Evolutionary conservation across 1,140 invertebrate species (phyloP).

Genomic region (Polypedilum pembai): DNA sequence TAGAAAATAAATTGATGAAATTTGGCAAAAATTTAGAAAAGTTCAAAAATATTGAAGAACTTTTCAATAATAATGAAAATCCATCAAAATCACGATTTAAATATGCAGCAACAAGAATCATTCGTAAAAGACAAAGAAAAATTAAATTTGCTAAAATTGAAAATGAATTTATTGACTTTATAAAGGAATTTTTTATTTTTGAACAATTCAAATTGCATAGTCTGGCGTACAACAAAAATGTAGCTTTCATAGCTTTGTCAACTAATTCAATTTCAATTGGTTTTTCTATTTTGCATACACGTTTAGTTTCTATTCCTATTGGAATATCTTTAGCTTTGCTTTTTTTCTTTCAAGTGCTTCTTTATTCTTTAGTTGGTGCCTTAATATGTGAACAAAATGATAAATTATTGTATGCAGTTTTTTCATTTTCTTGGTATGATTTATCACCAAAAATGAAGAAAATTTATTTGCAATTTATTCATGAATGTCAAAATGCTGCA

Average conservation of each 20-base stretch:
- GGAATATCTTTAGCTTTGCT: neutral
- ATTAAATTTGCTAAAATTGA: neutral
- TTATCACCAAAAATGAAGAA: neutral
- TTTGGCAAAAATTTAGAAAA: too few species aligned
- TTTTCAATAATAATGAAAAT: neutral
- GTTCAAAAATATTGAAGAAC: neutral
- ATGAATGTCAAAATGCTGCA: neutral
- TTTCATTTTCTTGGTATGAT: neutral
- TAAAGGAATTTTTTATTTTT: neutral
- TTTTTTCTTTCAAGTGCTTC: neutral
- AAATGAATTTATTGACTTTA: neutral
- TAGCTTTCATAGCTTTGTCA: neutral
- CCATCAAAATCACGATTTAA: neutral
- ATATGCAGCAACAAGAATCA: neutral
- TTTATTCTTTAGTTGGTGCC: neutral
- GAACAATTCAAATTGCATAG: neutral
- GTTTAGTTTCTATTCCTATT: neutral
- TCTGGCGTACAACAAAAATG: neutral
- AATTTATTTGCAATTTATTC: neutral
- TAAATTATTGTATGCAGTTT: neutral
- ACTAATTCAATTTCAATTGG: neutral
- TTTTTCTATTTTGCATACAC: neutral
- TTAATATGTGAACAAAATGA: neutral
- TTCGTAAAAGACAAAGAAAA: neutral
- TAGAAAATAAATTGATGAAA: too few species aligned